Percentiles rank a stretch among this genome's conserved stretches.
These are phyloP conservation scores for Tachina fera DNA, from an alignment of 2,888 invertebrate genomes.

Conservation along the genomic window DNA sequence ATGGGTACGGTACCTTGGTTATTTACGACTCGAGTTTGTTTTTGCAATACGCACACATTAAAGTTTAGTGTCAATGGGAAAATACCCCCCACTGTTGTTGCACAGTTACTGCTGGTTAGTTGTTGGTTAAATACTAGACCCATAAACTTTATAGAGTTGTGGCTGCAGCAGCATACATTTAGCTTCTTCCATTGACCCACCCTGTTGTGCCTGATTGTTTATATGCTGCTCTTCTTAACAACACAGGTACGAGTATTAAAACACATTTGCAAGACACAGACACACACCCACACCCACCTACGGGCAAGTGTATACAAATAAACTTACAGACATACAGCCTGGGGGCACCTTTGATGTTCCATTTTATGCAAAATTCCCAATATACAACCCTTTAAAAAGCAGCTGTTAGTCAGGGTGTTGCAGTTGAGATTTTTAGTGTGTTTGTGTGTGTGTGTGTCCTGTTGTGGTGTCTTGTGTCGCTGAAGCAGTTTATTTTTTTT, in stretches of 20 bases:
- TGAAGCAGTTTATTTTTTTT: slow-evolving; percentile 19
- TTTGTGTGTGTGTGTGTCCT: slow-evolving; percentile 21
- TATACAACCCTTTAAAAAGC: slow-evolving; percentile 8
- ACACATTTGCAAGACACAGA: slow-evolving; percentile 2
- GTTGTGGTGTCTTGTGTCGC: slow-evolving; percentile 5
- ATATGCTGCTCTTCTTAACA: slow-evolving; percentile 29
- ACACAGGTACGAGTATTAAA: slow-evolving; percentile 21
- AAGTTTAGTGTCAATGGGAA: slow-evolving; percentile 53
- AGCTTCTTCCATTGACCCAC: slow-evolving; percentile 12
- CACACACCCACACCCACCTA: not conserved
- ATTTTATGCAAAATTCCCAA: slow-evolving; percentile 48
- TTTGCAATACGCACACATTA: slow-evolving; percentile 31
- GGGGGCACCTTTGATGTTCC: slow-evolving; percentile 70
- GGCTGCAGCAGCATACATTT: slow-evolving; percentile 9
- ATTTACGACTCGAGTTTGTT: slow-evolving; percentile 45
- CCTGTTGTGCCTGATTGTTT: not conserved
- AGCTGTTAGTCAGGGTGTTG: slow-evolving; percentile 15
- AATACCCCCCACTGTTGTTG: slow-evolving; percentile 48
- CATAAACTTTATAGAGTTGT: slow-evolving; percentile 56
- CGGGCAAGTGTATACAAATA: not conserved
- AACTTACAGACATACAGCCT: slow-evolving; percentile 52
- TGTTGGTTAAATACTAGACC: slow-evolving; percentile 68
- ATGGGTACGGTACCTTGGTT: slow-evolving; percentile 50
- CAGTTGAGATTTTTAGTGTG: not conserved
- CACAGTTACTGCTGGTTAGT: slow-evolving; percentile 39